Conservation (phyloP, 2,797 vertebrate genomes). For the Cirrhinus mrigala region DNA sequence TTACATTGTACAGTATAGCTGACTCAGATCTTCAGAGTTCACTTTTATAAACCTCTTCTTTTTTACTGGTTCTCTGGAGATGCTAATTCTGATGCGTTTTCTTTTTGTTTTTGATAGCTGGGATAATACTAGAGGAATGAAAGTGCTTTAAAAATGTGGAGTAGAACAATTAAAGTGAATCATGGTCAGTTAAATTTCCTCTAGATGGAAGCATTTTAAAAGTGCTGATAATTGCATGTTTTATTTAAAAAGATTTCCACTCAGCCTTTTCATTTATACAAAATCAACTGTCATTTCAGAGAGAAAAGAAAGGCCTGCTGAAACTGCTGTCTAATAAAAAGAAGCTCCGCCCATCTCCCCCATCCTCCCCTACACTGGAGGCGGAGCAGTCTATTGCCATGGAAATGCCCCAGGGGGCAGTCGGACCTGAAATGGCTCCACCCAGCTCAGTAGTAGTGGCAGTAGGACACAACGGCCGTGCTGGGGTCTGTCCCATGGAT, state of each 20-base stretch:
- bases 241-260: background rate
- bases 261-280: background rate
- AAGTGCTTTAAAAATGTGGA: background rate
- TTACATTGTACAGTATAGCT: background rate
- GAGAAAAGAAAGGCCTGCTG: constrained; percentile 95
- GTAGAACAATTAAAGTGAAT: too few species aligned
- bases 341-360: constrained; percentile 90
- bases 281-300: constrained; percentile 74
- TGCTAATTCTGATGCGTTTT: background rate
- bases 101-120: background rate
- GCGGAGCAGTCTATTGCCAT: constrained; percentile 80
- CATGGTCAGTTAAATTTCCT: background rate
- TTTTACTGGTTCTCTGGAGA: background rate
- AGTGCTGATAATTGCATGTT: background rate
- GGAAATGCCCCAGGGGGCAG: constrained; percentile 86
- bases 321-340: constrained; percentile 96
- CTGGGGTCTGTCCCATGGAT: constrained; percentile 71
- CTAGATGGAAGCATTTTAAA: too few species aligned
- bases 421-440: constrained; percentile 82
- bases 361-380: constrained; percentile 92
- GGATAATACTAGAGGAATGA: background rate
- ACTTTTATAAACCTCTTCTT: background rate
- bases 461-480: constrained; percentile 64
- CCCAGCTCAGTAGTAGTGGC: constrained; percentile 51
- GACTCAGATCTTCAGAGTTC: background rate